phyloP scores from a whole-genome alignment of 1,140 invertebrate species.

The Andrena cerasifolii region DNA sequence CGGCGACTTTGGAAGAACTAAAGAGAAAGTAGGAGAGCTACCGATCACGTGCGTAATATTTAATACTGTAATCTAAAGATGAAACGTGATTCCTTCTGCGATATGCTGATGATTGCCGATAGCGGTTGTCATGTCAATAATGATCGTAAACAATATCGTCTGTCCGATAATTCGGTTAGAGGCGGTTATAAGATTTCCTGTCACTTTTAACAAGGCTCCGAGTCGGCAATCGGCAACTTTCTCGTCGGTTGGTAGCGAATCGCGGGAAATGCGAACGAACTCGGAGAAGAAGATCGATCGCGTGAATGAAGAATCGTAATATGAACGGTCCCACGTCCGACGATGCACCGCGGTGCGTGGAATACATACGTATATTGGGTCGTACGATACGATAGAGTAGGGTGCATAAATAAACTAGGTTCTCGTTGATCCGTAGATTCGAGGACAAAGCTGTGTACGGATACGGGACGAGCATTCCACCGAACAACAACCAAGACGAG shows the following conservation, averaged over 20 bases:
- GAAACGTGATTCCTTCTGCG: not conserved
- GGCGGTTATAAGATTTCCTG: not conserved
- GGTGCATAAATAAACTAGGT: not conserved
- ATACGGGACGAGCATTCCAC: constrained; percentile 79
- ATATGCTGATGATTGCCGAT: not conserved
- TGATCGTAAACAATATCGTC: constrained; percentile 1
- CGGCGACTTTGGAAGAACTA: no score
- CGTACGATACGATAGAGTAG: no score
- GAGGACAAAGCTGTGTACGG: constrained; percentile 78
- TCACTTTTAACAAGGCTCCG: not conserved
- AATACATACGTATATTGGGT: no score
- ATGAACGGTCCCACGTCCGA: no score
- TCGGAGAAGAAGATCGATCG: no score
- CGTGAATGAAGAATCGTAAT: no score
- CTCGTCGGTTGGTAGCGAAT: no score
- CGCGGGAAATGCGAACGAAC: not conserved
- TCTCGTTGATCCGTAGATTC: constrained; percentile 67
- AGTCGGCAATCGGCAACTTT: no score
- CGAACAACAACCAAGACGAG: constrained; percentile 75
- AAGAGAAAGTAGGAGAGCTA: not conserved
- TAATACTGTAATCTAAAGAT: no score
- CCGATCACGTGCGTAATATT: no score
- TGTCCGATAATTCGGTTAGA: no score
- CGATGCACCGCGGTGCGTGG: no score
- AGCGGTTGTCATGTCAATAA: not conserved